phyloP scores from a whole-genome alignment of 2,888 invertebrate genomes.

The Apoderus coryli region DNA sequence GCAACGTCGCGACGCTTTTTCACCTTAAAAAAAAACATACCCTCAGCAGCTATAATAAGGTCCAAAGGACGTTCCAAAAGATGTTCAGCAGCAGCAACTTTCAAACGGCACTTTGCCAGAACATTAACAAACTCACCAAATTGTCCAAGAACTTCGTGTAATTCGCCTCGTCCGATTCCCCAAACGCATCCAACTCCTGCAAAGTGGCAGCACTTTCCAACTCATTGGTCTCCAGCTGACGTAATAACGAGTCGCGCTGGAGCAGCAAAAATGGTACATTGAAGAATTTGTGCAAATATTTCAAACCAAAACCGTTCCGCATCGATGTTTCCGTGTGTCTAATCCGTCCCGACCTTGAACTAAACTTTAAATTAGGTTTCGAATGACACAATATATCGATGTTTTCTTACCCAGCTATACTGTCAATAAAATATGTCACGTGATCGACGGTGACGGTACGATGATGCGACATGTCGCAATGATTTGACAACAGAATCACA shows the following conservation, averaged over 20 bases:
- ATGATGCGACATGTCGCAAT: constrained; percentile 95
- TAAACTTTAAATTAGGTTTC: not conserved
- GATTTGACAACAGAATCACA: constrained; percentile 82
- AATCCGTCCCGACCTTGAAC: constrained; percentile 41
- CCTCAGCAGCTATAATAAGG: no score
- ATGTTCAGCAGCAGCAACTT: no score
- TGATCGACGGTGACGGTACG: constrained; percentile 65
- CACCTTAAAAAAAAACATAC: no score
- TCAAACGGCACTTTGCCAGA: no score
- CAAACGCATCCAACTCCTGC: constrained; percentile 60
- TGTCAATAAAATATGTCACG: constrained; percentile 54
- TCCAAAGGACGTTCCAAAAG: no score
- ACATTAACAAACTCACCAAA: no score
- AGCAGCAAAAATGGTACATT: constrained; percentile 86
- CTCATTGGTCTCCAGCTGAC: constrained; percentile 73
- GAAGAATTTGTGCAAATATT: constrained; percentile 85
- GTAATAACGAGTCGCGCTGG: constrained; percentile 69
- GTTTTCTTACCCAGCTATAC: constrained; percentile 38
- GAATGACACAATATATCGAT: no score
- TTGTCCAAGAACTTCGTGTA: constrained; percentile 61
- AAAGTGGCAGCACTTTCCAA: constrained; percentile 64
- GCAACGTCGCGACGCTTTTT: constrained; percentile 60
- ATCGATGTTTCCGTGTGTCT: constrained; percentile 86
- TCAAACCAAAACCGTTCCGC: constrained; percentile 89
- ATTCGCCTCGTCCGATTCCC: constrained; percentile 62